Conservation (phyloP, 2,888 invertebrate genomes). For the Oligia fasciuncula region DNA sequence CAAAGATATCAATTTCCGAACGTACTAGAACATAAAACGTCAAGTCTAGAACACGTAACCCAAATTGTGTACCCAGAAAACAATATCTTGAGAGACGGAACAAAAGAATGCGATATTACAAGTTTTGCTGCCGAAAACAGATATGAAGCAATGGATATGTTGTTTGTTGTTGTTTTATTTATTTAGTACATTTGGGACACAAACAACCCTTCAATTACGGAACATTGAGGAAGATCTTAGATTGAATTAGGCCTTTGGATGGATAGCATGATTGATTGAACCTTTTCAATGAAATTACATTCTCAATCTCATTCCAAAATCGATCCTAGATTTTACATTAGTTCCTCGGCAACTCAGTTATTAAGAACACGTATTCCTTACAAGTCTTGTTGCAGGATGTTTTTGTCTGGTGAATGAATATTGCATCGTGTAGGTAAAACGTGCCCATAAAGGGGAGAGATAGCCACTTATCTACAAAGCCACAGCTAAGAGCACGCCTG, state of each 20-base stretch:
- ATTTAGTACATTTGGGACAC: constrained; percentile 30
- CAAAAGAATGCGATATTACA: constrained; percentile 56
- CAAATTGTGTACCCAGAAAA: constrained; percentile 53
- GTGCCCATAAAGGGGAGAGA: constrained; percentile 35
- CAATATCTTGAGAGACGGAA: constrained; percentile 56
- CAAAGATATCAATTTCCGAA: constrained; percentile 48
- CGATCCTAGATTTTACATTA: neutral
- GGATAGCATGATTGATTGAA: constrained; percentile 17
- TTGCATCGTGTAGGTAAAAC: constrained; percentile 20
- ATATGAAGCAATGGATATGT: constrained; percentile 41
- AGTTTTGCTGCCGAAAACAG: constrained; percentile 48
- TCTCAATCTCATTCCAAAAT: constrained; percentile 16
- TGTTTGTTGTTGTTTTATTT: constrained; percentile 28
- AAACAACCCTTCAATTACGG: constrained; percentile 20
- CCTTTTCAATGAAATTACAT: constrained; percentile 19
- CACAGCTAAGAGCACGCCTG: constrained; percentile 40
- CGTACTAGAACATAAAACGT: constrained; percentile 56
- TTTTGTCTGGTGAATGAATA: constrained; percentile 21
- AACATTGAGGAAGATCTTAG: constrained; percentile 27
- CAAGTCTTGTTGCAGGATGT: neutral
- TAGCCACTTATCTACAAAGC: constrained; percentile 53
- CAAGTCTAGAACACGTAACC: constrained; percentile 50
- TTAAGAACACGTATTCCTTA: neutral
- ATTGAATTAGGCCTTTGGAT: constrained; percentile 32
- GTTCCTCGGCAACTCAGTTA: neutral